Conservation (phyloP, 2,113 vertebrate species). For the Lutjanus erythropterus region DNA sequence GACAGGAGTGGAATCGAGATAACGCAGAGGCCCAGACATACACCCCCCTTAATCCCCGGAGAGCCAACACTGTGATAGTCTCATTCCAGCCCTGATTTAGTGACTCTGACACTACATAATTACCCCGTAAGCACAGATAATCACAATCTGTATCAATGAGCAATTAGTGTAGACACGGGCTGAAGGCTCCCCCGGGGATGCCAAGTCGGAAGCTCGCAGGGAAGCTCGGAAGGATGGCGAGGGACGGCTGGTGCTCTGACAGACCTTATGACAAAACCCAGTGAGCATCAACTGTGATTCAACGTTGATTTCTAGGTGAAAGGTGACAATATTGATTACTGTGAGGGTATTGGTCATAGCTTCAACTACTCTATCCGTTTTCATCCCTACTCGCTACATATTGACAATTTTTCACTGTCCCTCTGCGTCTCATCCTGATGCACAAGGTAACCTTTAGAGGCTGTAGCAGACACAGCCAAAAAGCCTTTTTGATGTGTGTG, state of each 20-base stretch:
- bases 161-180: constrained; percentile 80
- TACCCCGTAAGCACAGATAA: constrained; percentile 77
- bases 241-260: constrained; percentile 2
- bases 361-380: no score
- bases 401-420: no score
- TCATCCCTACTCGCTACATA: no score
- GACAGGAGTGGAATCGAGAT: constrained; percentile 74
- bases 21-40: constrained; percentile 70
- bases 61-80: constrained; percentile 71
- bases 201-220: constrained; percentile 32
- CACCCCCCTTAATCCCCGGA: constrained; percentile 53
- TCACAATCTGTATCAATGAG: constrained; percentile 80
- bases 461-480: no score
- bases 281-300: no score
- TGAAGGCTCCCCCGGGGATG: constrained; percentile 66
- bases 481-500: no score
- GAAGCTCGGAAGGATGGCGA: constrained; percentile 8
- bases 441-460: no score
- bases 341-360: no score
- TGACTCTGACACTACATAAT: constrained; percentile 81
- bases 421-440: no score
- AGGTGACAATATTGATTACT: no score
- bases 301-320: no score
- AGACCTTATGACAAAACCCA: constrained; percentile 10
- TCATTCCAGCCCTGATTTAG: constrained; percentile 77